Evolutionary conservation across 2,113 vertebrate genomes (phyloP).

Genomic region (Labeo rohita): DNA sequence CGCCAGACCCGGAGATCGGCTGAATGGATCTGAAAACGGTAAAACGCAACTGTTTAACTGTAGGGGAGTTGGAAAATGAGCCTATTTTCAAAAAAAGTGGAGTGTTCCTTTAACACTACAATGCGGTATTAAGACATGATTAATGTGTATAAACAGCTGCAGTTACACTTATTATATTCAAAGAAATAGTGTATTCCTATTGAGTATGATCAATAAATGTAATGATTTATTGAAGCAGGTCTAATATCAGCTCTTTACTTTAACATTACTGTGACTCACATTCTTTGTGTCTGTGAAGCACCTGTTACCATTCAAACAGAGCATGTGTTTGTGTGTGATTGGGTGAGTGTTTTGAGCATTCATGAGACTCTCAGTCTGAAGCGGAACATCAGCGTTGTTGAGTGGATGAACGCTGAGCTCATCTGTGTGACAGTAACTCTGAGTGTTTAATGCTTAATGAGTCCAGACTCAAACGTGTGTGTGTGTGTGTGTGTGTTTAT

Average conservation of each 20-base stretch:
- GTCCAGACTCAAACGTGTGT: background rate
- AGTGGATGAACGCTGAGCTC: background rate
- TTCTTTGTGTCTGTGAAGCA: background rate
- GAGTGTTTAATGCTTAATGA: conserved; percentile 5
- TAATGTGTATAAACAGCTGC: background rate
- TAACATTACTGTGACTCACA: background rate
- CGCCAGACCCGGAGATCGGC: no score
- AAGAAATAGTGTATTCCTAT: background rate
- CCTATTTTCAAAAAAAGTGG: no score
- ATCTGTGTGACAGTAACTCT: background rate
- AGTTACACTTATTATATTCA: background rate
- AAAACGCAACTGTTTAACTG: no score
- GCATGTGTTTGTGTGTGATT: background rate
- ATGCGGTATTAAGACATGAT: background rate
- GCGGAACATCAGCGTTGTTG: background rate
- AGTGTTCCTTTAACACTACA: no score
- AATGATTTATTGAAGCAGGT: background rate
- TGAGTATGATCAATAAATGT: background rate
- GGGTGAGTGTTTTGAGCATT: background rate
- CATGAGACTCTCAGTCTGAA: no score
- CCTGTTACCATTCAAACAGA: background rate
- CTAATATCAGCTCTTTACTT: background rate
- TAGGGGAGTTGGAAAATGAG: no score
- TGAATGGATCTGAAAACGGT: no score
- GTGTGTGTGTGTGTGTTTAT: conserved; percentile 20